Evolutionary conservation across 2,797 vertebrate genomes (phyloP), one percentile per base, ranked within the genome.

Genomic region (Pangasius mekongensis): DNA sequence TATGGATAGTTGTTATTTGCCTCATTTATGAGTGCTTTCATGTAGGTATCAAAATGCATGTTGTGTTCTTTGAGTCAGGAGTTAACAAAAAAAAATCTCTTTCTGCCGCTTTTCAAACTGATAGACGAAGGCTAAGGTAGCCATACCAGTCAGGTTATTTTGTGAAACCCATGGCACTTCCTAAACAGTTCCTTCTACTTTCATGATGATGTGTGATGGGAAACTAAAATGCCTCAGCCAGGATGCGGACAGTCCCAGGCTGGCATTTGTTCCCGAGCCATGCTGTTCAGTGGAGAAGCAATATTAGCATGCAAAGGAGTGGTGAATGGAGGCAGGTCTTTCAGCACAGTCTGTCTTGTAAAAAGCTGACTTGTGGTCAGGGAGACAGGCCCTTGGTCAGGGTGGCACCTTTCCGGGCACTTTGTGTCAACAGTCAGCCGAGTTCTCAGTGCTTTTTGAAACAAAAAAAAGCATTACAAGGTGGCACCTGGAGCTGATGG

Each of bases 321-420:
- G 62, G 8, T 39, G 30, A 69, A 33, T 1, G 16, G 1, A 67
- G 43, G 4, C 7, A 22, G 30, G 18, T 69, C 11, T 24, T 67
- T 49, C 4, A 69, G n/a, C n/a, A 84, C 64, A 54, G 30, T 1
- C 18, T 52, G 22, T 33, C 30, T 71, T 56, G 5, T 66, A 24
- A 71, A 69, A 84, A 5, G 47, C 2, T 24, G 47, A 30, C 30
- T 84, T 83, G 30, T 60, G 81, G 81, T 77, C 58, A 84, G 58
- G 39, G 14, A 13, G 27, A 16, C 43, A 49, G 69, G 60, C 30
- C 9, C n/a, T 64, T 22, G 10, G 43, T 71, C 18, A 74, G 13
- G 56, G 27, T 60, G 54, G 54, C 6, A 33, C n/a, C 71, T 43
- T 74, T n/a, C 1, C 4, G 36, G 47, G 58, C 43, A 36, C 74